Conservation (phyloP, 2,113 vertebrate species). For the Emydura subglobosa region DNA sequence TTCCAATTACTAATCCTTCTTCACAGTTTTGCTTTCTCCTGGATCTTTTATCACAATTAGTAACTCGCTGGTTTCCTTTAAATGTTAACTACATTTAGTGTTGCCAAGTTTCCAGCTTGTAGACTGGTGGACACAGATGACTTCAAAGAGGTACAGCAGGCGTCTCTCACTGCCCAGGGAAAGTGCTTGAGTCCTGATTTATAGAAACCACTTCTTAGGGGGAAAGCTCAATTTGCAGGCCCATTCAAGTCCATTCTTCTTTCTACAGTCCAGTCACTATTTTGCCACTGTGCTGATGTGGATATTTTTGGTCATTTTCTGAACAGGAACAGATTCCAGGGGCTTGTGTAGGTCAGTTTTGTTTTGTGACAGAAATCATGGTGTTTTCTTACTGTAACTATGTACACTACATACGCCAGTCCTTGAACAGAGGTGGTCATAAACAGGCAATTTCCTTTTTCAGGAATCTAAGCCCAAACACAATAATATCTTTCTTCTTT, state of each 20-base stretch:
- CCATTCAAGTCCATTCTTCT: neutral
- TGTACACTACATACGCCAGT: neutral
- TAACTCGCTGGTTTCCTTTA: neutral
- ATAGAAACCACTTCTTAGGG: neutral
- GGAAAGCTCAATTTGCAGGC: neutral
- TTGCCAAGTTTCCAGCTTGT: neutral
- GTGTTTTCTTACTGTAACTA: neutral
- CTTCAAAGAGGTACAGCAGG: neutral
- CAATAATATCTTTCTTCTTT: neutral
- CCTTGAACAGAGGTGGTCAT: neutral
- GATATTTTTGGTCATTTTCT: neutral
- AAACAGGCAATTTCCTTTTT: neutral
- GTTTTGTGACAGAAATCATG: neutral
- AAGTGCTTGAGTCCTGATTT: neutral
- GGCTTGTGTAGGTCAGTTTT: neutral
- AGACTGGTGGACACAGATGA: neutral
- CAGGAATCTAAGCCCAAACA: neutral
- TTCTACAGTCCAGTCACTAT: neutral
- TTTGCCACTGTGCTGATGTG: neutral
- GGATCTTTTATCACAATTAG: neutral
- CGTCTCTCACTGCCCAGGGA: neutral
- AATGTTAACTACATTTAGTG: neutral
- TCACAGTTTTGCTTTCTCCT: neutral
- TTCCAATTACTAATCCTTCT: neutral
- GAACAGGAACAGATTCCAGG: neutral